These are phyloP conservation scores for Meloidogyne exigua DNA, from an alignment of 1,140 invertebrate species.

Conservation along the genomic window DNA sequence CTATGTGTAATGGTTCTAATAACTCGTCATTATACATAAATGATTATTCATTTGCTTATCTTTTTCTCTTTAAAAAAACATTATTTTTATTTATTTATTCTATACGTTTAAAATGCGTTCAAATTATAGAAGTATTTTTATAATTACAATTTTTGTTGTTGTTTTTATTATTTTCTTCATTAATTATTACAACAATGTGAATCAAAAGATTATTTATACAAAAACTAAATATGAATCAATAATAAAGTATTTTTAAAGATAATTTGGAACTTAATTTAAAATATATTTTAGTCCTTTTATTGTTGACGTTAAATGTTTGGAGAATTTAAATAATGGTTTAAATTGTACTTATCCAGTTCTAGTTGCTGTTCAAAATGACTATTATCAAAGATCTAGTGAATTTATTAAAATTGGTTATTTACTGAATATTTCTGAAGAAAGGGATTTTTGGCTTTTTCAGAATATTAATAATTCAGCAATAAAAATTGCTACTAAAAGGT, in stretches of 20 bases:
- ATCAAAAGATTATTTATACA: neutral
- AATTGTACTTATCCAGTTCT: neutral
- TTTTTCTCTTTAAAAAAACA: neutral
- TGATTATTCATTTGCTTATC: neutral
- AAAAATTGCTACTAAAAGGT: neutral
- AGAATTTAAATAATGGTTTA: neutral
- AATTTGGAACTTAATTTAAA: neutral
- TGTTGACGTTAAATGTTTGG: slow-evolving; percentile 2
- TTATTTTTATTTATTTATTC: neutral
- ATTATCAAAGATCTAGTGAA: neutral
- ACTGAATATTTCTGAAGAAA: neutral
- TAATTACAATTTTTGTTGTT: neutral
- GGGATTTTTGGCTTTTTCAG: neutral
- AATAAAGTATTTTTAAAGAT: neutral
- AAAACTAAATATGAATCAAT: neutral
- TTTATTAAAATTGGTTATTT: neutral
- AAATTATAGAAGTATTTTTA: neutral
- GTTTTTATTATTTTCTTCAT: neutral
- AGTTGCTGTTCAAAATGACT: neutral
- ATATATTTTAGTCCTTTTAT: neutral
- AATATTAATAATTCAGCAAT: neutral
- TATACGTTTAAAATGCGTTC: neutral
- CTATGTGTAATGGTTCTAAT: no score
- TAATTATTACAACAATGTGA: neutral
- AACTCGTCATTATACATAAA: neutral